These are phyloP conservation scores for Cyanistes caeruleus DNA, from an alignment of 2,113 vertebrate genomes.

Conservation along the genomic window DNA sequence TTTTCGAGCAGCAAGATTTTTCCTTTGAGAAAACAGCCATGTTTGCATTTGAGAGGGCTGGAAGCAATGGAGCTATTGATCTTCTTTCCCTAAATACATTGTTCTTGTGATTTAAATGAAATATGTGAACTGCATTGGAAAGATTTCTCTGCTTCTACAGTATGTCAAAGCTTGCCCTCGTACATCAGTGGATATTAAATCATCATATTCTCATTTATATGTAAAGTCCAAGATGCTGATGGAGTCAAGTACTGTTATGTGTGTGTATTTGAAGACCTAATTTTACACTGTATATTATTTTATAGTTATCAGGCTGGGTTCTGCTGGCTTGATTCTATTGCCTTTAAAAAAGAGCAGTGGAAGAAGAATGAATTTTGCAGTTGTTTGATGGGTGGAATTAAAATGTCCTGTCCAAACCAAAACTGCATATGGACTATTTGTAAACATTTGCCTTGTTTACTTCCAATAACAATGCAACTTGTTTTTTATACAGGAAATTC, in stretches of 20 bases:
- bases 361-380: not conserved
- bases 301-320: not conserved
- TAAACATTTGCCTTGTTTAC: conserved; percentile 28
- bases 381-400: not conserved
- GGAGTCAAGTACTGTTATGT: not conserved
- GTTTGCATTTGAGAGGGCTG: not conserved
- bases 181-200: not conserved
- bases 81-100: not conserved
- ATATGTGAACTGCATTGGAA: not conserved
- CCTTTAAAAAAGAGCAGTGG: not conserved
- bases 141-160: not conserved
- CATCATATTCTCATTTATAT: not conserved
- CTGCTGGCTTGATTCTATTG: not conserved
- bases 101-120: not conserved
- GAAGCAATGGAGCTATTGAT: not conserved
- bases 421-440: not conserved
- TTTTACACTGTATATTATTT: not conserved
- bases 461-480: not conserved
- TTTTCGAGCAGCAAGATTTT: not conserved
- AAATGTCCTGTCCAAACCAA: not conserved
- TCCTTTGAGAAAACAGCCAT: not conserved
- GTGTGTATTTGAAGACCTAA: not conserved
- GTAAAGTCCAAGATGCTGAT: not conserved
- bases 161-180: not conserved
- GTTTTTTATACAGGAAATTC: not conserved